phyloP scores from a whole-genome alignment of 2,113 vertebrate species.

The Megaceryle torquata region DNA sequence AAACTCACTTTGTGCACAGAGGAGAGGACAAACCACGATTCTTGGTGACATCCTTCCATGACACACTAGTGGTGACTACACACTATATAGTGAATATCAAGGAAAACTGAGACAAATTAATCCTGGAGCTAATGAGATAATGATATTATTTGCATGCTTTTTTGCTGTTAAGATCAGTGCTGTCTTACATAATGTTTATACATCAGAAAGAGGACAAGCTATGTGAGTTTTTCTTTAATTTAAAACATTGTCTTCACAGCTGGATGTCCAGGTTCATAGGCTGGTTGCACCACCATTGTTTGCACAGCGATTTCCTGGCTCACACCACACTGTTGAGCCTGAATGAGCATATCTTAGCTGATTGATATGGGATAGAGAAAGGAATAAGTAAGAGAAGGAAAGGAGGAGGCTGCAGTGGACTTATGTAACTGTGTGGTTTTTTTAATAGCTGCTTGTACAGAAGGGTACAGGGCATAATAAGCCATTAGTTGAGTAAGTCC shows the following conservation, averaged over 20 bases:
- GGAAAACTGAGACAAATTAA: not conserved
- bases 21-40: not conserved
- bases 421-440: not conserved
- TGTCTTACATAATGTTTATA: not conserved
- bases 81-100: not conserved
- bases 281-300: not conserved
- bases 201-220: not conserved
- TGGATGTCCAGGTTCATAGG: not conserved
- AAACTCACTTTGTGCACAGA: not conserved
- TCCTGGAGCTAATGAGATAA: not conserved
- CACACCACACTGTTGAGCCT: not conserved
- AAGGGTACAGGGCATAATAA: not conserved
- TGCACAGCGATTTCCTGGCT: not conserved
- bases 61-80: not conserved
- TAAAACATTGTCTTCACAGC: not conserved
- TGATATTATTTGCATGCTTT: not conserved
- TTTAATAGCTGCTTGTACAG: not conserved
- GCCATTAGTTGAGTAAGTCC: not conserved
- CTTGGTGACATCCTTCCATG: not conserved
- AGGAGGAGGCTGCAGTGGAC: not conserved
- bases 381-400: not conserved
- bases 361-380: not conserved
- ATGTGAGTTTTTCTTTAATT: not conserved
- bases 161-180: not conserved
- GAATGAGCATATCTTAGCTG: not conserved